Base-by-base conservation (phyloP, 2,888 invertebrate species). In the Geotrupes spiniger region DNA sequence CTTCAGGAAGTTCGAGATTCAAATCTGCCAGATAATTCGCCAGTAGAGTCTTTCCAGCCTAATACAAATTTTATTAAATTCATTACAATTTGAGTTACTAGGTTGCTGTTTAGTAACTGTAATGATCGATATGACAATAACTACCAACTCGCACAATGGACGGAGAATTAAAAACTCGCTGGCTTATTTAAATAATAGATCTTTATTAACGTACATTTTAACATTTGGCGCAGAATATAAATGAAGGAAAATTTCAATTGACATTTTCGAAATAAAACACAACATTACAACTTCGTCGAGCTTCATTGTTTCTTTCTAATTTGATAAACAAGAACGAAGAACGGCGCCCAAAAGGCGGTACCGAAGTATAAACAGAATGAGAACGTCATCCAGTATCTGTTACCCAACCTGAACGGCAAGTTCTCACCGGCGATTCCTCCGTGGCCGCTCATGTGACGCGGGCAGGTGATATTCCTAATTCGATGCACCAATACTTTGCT, bases 1-100 rank as follows among this genome's bases (percentile, higher is more conserved):
- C 60, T 38, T 57, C 55, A n/a, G 64, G 61, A 5, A 63, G 40
- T 37, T 54, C 51, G 5, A 57, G 48, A 41, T 48, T 61, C 36
- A 58, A 37, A 46, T 63, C 63, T 4, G 61, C 57, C 16, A 64
- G 46, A 51, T 56, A 63, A 51, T 64, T 64, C 11, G 60, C 59
- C 12, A 64, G 51, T 29, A 47, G 51, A 10, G 59, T 58, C 43
- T 64, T 64, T 2, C 64, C 63, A 40, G 52, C 59, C 64, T 64
- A 41, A 10, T 17, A 5, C 11, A 49, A 46, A 31, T 11, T n/a
- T n/a, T n/a, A n/a, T n/a, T n/a, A n/a, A n/a, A n/a, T n/a, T n/a
- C n/a, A n/a, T n/a, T n/a, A n/a, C n/a, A n/a, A n/a, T n/a, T n/a
- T n/a, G n/a, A n/a, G n/a, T n/a, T n/a, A n/a, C n/a, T n/a, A n/a